Percentiles rank a stretch among this genome's conserved stretches.
phyloP scores from a whole-genome alignment of 2,797 vertebrate species.

The Salmo trutta region DNA sequence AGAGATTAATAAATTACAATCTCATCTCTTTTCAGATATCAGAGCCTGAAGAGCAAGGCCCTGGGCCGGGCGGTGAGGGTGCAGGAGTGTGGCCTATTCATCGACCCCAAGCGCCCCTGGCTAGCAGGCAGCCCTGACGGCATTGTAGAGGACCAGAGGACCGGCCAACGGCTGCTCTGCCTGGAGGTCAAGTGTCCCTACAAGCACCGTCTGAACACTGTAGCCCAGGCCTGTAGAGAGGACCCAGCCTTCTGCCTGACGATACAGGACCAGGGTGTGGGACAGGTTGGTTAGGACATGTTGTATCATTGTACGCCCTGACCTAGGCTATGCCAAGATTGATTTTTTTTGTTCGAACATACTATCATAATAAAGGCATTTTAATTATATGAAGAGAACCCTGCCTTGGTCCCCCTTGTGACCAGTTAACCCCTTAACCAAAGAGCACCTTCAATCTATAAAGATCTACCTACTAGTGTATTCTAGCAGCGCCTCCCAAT shows the following conservation, averaged over 20 bases:
- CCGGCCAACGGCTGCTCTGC: slow-evolving; percentile 61
- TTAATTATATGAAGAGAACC: not conserved
- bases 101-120: slow-evolving; percentile 73
- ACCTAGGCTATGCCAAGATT: not conserved
- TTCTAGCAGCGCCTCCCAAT: not conserved
- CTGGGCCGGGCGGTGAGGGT: slow-evolving; percentile 61
- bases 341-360: too few species aligned
- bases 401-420: not conserved
- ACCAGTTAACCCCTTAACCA: not conserved
- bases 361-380: not conserved
- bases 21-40: slow-evolving; percentile 51
- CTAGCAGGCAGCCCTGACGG: slow-evolving; percentile 83
- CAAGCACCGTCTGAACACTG: slow-evolving; percentile 73
- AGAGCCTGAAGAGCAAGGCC: slow-evolving; percentile 60
- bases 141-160: slow-evolving; percentile 67
- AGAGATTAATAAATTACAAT: not conserved
- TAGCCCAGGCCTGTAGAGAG: slow-evolving; percentile 73
- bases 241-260: slow-evolving; percentile 79
- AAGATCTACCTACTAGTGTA: not conserved
- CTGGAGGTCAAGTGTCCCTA: slow-evolving; percentile 86
- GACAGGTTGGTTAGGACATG: slow-evolving; percentile 6
- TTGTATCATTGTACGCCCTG: not conserved
- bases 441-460: not conserved
- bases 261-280: slow-evolving; percentile 12
- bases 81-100: slow-evolving; percentile 76